Evolutionary conservation across 35 echinoderm and acorn worm genomes (phyloP).

Genomic region (Amphiura filiformis): DNA sequence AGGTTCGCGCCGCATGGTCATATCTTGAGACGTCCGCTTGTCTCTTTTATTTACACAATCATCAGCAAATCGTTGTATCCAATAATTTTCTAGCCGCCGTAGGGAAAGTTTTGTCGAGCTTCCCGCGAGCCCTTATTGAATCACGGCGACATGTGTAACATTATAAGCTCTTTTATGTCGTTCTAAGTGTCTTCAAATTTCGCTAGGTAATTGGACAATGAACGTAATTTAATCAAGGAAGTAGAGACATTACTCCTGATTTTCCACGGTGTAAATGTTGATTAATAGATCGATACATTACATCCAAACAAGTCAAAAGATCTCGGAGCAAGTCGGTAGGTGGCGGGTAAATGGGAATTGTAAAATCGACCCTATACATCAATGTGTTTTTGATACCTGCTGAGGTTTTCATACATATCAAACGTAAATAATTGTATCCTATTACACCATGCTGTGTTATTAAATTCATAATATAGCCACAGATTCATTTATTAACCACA

Average conservation of each 20-base stretch:
- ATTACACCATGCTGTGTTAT: too few relatives aligned
- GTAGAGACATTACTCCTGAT: neutral
- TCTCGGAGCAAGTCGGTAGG: too few relatives aligned
- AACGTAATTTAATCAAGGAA: conserved; percentile 11
- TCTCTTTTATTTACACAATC: neutral
- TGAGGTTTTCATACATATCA: too few relatives aligned
- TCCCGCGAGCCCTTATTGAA: conserved; percentile 6
- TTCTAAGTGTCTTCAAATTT: conserved; percentile 7
- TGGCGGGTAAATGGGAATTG: too few relatives aligned
- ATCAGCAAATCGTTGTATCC: conserved; percentile 1
- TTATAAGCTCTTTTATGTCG: conserved; percentile 1
- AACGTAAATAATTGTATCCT: too few relatives aligned
- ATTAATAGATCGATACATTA: neutral
- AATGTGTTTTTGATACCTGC: too few relatives aligned
- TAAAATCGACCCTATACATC: too few relatives aligned
- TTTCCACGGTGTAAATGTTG: neutral
- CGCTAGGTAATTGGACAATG: conserved; percentile 10
- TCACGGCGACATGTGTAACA: conserved; percentile 4
- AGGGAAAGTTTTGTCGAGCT: neutral
- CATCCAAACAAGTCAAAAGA: neutral
- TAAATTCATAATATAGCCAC: too few relatives aligned
- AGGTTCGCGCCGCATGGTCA: neutral
- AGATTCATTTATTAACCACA: too few relatives aligned
- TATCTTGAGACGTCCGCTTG: conserved; percentile 1
- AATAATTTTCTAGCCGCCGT: neutral